Evolutionary conservation across 2,888 invertebrate genomes (phyloP).

Genomic region (Cylindroiulus punctatus): DNA sequence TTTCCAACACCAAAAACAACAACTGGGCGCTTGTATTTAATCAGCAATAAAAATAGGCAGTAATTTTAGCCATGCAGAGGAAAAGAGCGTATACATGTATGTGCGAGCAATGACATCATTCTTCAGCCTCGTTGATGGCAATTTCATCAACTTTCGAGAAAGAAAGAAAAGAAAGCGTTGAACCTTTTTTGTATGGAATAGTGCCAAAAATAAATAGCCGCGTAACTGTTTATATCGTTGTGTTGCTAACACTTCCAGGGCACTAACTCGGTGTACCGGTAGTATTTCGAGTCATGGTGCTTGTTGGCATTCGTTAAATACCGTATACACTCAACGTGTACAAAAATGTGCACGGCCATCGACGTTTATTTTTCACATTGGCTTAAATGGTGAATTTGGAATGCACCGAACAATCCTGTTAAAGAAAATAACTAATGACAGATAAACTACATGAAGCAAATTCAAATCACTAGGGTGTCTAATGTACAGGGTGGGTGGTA

Average conservation of each 20-base stretch:
- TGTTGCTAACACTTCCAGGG: conserved; percentile 26
- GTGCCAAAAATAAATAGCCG: conserved; percentile 11
- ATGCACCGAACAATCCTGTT: too few species aligned
- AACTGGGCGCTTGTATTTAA: conserved; percentile 28
- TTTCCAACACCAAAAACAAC: conserved; percentile 1
- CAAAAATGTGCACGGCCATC: not conserved
- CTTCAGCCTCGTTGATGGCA: not conserved
- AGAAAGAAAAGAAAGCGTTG: not conserved
- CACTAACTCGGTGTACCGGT: not conserved
- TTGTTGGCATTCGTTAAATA: not conserved
- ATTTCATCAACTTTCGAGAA: not conserved
- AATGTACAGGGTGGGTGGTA: too few species aligned
- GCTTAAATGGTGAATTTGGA: too few species aligned
- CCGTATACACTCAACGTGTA: not conserved
- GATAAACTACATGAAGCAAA: too few species aligned
- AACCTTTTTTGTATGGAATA: not conserved
- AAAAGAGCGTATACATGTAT: not conserved
- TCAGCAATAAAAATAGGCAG: conserved; percentile 28
- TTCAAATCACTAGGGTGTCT: too few species aligned
- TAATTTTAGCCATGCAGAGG: not conserved
- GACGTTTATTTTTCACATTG: too few species aligned
- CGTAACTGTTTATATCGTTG: conserved; percentile 5
- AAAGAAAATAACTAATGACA: too few species aligned
- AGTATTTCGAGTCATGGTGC: not conserved
- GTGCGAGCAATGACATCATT: conserved; percentile 11